Base-by-base conservation (phyloP, 2,888 invertebrate species). In the Oeneis ivallda region DNA sequence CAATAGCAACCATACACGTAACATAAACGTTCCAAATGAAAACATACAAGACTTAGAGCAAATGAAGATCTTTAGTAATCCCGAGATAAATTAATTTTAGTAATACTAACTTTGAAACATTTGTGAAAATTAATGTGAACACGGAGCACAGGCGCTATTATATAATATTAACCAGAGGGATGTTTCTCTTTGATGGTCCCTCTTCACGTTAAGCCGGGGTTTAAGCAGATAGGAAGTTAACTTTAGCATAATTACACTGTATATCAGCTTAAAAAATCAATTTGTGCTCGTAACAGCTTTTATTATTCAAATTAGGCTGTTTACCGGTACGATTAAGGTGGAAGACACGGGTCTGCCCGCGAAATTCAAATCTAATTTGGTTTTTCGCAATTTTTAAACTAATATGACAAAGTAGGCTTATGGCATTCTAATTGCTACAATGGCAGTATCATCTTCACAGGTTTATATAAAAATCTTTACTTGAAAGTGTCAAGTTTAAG, bases 231-330 rank as follows among this genome's bases (percentile, higher is more conserved):
- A 78, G 80, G 79, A 81, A 75, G 81, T 82, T 83, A 81, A 83
- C 79, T 84, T 87, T 84, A 84, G 85, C 85, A 87, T 89, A 89
- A 89, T 89, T 87, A 85, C 87, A 73, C 81, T 78, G 80, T 86
- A 83, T 84, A 83, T 84, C 82, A 79, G 77, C 78, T 76, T 68
- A 83, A 85, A 86, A 86, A 87, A 85, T 80, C 84, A 82, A 62
- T 62, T 45, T 62, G 62, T 60, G 32, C 47, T 54, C 17, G 56
- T 43, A 53, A 68, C 34, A 63, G 59, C 59, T 52, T 56, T 65
- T 63, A 59, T 63, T 62, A 65, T 56, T 57, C 37, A 65, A 63
- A 63, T 54, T 45, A 52, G 61, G 41, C 2, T 37, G 17, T n/a
- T 58, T 57, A 57, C 26, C 5, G 1, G 26, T 26, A 5, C 26